phyloP scores from a whole-genome alignment of 2,113 vertebrate genomes.

The Murina feae region DNA sequence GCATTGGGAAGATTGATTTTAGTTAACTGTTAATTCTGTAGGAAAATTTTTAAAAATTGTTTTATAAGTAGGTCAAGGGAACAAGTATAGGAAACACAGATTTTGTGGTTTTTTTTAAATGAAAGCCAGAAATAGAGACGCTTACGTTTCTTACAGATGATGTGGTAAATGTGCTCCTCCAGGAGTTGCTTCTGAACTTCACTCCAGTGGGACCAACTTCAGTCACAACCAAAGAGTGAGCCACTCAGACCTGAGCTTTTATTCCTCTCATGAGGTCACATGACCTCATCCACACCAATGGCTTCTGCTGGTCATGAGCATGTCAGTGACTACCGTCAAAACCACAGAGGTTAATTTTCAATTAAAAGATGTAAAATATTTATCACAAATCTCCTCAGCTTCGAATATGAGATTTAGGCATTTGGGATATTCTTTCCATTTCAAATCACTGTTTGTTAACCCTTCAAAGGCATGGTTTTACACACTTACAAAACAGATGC shows the following conservation, averaged over 20 bases:
- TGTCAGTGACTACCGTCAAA: background rate
- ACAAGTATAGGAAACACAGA: background rate
- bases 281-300: background rate
- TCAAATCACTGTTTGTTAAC: background rate
- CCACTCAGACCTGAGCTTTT: slow-evolving; percentile 38
- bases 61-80: background rate
- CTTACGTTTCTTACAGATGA: slow-evolving; percentile 44
- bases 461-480: background rate
- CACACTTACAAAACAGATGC: background rate
- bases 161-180: background rate
- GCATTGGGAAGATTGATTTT: background rate
- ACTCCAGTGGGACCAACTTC: background rate
- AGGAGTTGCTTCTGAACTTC: background rate
- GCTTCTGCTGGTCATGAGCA: background rate
- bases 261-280: slow-evolving; percentile 44
- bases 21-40: background rate
- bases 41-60: background rate
- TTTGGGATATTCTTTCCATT: background rate
- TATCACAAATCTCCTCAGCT: background rate
- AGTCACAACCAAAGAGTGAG: background rate
- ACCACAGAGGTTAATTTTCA: background rate
- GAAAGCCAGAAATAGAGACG: slow-evolving; percentile 24
- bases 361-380: background rate
- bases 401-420: background rate
- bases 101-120: background rate